Evolutionary conservation across 2,113 vertebrate genomes (phyloP).

Genomic region (Thamnophis sirtalis): DNA sequence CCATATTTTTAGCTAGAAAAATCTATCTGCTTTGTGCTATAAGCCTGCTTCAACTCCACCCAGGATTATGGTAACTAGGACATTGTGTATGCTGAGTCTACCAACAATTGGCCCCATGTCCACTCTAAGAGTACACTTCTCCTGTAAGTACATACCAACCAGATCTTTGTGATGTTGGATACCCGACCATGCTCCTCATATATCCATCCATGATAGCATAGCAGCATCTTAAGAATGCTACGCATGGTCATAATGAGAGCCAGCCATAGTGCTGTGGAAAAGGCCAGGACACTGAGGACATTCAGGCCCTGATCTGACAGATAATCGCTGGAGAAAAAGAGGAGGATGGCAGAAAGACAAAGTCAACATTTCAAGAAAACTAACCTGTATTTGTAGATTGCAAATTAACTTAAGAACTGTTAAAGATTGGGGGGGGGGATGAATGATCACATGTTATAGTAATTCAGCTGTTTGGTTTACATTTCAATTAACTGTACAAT

Average conservation of each 20-base stretch:
- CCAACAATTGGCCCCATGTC: background rate
- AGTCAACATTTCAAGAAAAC: background rate
- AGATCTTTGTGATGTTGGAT: conserved; percentile 85
- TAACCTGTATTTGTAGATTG: background rate
- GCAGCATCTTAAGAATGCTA: conserved; percentile 81
- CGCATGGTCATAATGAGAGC: conserved; percentile 86
- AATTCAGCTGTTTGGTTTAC: background rate
- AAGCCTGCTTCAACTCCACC: background rate
- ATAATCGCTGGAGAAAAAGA: conserved; percentile 64
- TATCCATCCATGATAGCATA: conserved; percentile 91
- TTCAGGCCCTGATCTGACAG: conserved; percentile 75
- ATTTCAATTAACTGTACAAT: background rate
- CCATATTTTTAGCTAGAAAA: background rate
- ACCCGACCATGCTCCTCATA: conserved; percentile 82
- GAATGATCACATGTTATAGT: background rate
- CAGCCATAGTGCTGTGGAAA: conserved; percentile 85
- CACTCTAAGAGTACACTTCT: background rate
- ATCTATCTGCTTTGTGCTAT: background rate
- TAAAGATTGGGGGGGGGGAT: background rate
- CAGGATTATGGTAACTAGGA: background rate
- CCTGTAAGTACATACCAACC: conserved; percentile 77
- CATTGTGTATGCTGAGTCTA: background rate
- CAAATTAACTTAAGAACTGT: background rate
- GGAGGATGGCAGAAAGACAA: background rate
- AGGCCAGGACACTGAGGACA: conserved; percentile 75